phyloP scores from a whole-genome alignment of 1,140 invertebrate genomes.

The Drosophila pectinifera region DNA sequence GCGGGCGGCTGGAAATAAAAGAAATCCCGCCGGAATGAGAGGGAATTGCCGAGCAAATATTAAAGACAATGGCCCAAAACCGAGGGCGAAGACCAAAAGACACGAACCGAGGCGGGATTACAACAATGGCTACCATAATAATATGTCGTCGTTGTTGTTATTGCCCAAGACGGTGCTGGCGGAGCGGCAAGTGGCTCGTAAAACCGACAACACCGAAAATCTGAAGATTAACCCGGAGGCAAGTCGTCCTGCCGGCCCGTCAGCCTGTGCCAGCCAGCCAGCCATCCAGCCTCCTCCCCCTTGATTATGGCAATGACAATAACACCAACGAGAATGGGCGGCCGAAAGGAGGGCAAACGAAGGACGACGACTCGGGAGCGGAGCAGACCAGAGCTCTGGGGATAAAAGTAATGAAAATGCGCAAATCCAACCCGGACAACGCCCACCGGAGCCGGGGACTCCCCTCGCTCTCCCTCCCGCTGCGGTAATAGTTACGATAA shows the following conservation, averaged over 20 bases:
- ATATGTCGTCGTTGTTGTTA: constrained; percentile 68
- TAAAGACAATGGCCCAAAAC: constrained; percentile 64
- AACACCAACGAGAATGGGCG: constrained; percentile 56
- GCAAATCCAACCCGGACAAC: constrained; percentile 64
- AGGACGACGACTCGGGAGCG: not conserved
- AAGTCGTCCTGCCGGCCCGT: constrained; percentile 26
- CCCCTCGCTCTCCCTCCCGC: constrained; percentile 28
- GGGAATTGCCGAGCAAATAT: constrained; percentile 72
- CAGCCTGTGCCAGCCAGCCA: not conserved
- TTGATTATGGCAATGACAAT: constrained; percentile 80
- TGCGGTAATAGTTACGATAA: constrained; percentile 79
- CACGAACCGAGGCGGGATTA: constrained; percentile 55
- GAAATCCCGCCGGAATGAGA: constrained; percentile 34
- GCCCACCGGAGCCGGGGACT: constrained; percentile 36
- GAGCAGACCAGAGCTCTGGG: constrained; percentile 20
- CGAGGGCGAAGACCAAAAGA: constrained; percentile 33
- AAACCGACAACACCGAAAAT: constrained; percentile 81
- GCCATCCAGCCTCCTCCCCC: constrained; percentile 2
- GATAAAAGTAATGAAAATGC: constrained; percentile 74
- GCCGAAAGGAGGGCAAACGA: constrained; percentile 13
- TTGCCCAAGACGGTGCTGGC: constrained; percentile 29
- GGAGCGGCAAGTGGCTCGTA: constrained; percentile 77
- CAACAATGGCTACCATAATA: constrained; percentile 80
- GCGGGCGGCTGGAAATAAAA: constrained; percentile 64
- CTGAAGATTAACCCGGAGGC: constrained; percentile 76